These are phyloP conservation scores for Microtus pennsylvanicus DNA, from an alignment of 2,113 vertebrate species.

Conservation along the genomic window DNA sequence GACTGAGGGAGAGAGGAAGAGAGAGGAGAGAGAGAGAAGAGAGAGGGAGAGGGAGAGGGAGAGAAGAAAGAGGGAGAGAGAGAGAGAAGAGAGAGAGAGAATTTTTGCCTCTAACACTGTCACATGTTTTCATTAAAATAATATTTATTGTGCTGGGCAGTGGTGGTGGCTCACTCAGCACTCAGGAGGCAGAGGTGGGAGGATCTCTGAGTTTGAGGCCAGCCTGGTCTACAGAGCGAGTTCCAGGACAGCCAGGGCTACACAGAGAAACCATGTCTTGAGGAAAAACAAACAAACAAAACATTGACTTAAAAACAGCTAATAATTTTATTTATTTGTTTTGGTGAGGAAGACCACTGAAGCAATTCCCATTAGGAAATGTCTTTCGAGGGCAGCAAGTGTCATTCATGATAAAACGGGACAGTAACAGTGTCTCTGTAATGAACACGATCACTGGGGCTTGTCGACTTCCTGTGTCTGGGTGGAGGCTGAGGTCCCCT, in stretches of 20 bases:
- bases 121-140: neutral
- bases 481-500: neutral
- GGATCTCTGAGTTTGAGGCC: neutral
- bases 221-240: neutral
- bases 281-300: neutral
- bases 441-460: no score
- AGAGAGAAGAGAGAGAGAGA: neutral
- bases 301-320: neutral
- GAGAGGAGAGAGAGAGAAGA: neutral
- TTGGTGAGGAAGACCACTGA: neutral
- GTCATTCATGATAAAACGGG: neutral
- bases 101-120: neutral
- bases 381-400: neutral
- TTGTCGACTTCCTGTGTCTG: accelerated
- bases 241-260: no score
- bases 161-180: neutral
- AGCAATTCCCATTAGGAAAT: conserved; percentile 14
- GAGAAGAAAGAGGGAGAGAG: no score
- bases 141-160: neutral
- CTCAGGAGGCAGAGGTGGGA: neutral
- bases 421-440: neutral
- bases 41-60: neutral
- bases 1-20: neutral
- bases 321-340: neutral
- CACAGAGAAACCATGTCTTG: neutral